Evolutionary conservation across 2,113 vertebrate genomes (phyloP).

Genomic region (Podilymbus podiceps): DNA sequence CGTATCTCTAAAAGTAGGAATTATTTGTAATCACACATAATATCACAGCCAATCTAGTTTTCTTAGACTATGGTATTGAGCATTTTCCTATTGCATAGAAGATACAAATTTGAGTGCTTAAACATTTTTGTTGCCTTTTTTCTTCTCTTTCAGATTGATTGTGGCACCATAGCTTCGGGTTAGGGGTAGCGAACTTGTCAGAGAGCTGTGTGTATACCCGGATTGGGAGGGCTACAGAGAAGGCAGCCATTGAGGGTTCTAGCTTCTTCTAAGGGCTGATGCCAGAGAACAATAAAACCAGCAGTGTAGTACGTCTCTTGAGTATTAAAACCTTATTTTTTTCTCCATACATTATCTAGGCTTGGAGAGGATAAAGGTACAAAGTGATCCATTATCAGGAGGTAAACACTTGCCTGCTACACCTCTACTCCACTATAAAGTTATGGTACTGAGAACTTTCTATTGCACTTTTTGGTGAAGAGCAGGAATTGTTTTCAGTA

Average conservation of each 20-base stretch:
- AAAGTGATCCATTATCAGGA: not conserved
- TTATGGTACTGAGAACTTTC: not conserved
- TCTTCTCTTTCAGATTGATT: not conserved
- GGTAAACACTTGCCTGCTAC: not conserved
- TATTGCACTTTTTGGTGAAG: not conserved
- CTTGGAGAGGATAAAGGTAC: not conserved
- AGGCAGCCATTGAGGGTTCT: not conserved
- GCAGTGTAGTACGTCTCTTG: not conserved
- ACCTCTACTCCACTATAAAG: not conserved
- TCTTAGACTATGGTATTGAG: not conserved
- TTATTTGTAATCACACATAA: not conserved
- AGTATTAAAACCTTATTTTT: not conserved
- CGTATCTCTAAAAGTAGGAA: not conserved
- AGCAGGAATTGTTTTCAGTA: not conserved
- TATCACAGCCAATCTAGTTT: not conserved
- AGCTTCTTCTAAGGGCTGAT: not conserved
- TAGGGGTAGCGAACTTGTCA: not conserved
- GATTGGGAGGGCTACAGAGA: not conserved
- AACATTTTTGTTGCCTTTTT: not conserved
- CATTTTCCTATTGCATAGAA: not conserved
- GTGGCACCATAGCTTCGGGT: not conserved
- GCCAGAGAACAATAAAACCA: not conserved
- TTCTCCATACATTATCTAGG: not conserved
- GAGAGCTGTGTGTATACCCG: not conserved
- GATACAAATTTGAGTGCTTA: not conserved